A percentile compares a stretch with the other conserved stretches of the same genome.
Conservation (phyloP, 2,113 vertebrate genomes). For the Elaphurus davidianus region DNA sequence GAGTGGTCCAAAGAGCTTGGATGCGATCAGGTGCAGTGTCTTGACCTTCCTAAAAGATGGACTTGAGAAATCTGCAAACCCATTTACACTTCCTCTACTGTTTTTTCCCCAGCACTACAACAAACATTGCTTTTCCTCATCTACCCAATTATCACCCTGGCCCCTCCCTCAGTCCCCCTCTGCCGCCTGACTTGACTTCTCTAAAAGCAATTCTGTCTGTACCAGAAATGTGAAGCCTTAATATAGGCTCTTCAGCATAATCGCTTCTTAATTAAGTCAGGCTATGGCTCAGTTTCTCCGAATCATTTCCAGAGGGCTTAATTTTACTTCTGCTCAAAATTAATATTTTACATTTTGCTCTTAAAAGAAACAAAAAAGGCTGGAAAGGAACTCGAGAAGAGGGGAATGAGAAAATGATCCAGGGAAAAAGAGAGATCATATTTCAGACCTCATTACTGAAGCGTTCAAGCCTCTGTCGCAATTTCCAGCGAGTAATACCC, state of each 20-base stretch:
- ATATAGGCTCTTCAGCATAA: slow-evolving; percentile 70
- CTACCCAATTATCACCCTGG: background rate
- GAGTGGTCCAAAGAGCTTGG: background rate
- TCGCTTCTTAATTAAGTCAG: slow-evolving; percentile 85
- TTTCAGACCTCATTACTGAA: slow-evolving; percentile 59
- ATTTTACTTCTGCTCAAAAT: slow-evolving; percentile 83
- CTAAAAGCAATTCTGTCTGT: background rate
- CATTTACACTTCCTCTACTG: background rate
- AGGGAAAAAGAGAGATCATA: slow-evolving; percentile 56
- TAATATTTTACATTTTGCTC: slow-evolving; percentile 79
- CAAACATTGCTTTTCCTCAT: background rate
- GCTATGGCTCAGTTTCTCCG: slow-evolving; percentile 76
- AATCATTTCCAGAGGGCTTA: slow-evolving; percentile 79
- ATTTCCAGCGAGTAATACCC: slow-evolving; percentile 72
- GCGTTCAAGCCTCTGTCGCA: slow-evolving; percentile 32
- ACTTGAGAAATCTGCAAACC: background rate
- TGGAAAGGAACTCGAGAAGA: background rate
- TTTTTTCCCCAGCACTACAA: background rate
- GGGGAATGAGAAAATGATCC: background rate
- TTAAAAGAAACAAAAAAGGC: slow-evolving; percentile 60
- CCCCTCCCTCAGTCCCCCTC: background rate
- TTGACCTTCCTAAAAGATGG: background rate
- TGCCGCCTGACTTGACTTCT: slow-evolving; percentile 22
- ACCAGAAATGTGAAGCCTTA: slow-evolving; percentile 13
- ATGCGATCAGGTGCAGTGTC: rapidly evolving